Evolutionary conservation across 1,140 invertebrate species (phyloP).

Genomic region (Aphis craccivora): DNA sequence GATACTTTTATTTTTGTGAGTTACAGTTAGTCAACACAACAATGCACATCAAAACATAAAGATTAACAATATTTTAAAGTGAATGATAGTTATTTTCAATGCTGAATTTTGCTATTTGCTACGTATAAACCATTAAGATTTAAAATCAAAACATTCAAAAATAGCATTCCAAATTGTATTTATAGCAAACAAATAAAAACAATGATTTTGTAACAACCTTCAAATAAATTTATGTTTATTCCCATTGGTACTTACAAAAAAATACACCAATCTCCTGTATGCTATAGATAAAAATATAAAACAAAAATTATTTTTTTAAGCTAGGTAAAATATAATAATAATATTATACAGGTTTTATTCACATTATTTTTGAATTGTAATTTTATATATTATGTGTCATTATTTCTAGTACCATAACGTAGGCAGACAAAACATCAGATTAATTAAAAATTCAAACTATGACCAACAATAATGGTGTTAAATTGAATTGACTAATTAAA

Average conservation of each 20-base stretch:
- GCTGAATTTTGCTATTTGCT: no score
- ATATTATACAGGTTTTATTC: not conserved
- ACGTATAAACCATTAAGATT: not conserved
- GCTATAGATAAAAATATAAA: slow-evolving; percentile 23
- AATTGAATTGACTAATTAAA: slow-evolving; percentile 21
- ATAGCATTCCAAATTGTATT: not conserved
- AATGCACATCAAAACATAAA: not conserved
- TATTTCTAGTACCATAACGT: not conserved
- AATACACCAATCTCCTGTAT: not conserved
- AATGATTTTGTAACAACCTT: not conserved
- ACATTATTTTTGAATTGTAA: not conserved
- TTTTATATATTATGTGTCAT: not conserved
- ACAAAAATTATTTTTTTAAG: slow-evolving; percentile 35
- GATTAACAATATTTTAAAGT: not conserved
- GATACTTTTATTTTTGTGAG: not conserved
- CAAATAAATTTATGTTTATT: not conserved
- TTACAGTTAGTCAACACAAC: not conserved
- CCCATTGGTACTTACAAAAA: slow-evolving; percentile 23
- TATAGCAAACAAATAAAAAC: not conserved
- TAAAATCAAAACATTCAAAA: not conserved
- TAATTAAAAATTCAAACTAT: not conserved
- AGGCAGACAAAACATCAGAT: not conserved
- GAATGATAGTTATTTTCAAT: not conserved
- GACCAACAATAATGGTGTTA: not conserved
- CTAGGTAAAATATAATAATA: not conserved